Evolutionary conservation across 2,888 invertebrate species (phyloP), one percentile per base, ranked within the genome.

Genomic region (Mamestra brassicae): DNA sequence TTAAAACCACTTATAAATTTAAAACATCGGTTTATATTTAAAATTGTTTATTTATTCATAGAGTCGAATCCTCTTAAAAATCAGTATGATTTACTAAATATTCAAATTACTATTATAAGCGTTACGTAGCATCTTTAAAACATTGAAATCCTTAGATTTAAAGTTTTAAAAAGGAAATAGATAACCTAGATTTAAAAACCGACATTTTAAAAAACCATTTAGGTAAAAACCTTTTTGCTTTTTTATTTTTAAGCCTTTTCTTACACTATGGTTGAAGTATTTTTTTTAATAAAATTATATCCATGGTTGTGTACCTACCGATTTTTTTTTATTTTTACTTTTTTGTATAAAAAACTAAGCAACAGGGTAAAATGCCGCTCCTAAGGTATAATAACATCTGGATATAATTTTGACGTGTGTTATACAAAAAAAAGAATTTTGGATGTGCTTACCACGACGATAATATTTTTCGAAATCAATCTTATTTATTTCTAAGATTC

Each of bases 391-490:
- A 63, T 55, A 54, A 83, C 76, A 74, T 81, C 85, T 77, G 85
- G 76, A 83, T 74, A 85, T 87, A 80, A 87, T 85, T 88, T 87
- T 78, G 74, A 88, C 60, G 69, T 36, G 61, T 67, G 76, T 71
- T 87, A 78, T 80, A 85, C 65, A 78, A 74, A 74, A 88, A 85
- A 82, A 83, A 83, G 88, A 90, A 85, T 93, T 94, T 94, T 94
- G 90, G 93, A 94, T 90, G 84, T 89, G 94, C 93, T 93, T 94
- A 92, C 89, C 84, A 87, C 75, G 57, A 89, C 81, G 75, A 88
- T 71, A 50, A 92, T 94, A 94, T 94, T 94, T 94, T 94, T 94
- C 88, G 91, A 94, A 89, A 89, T 84, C 71, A 81, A 89, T 79
- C 77, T 86, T 88, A 81, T 87, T 87, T 90, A 87, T 89, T 89